phyloP scores from a whole-genome alignment of 2,797 vertebrate species.

The Rhadinocentrus ornatus region DNA sequence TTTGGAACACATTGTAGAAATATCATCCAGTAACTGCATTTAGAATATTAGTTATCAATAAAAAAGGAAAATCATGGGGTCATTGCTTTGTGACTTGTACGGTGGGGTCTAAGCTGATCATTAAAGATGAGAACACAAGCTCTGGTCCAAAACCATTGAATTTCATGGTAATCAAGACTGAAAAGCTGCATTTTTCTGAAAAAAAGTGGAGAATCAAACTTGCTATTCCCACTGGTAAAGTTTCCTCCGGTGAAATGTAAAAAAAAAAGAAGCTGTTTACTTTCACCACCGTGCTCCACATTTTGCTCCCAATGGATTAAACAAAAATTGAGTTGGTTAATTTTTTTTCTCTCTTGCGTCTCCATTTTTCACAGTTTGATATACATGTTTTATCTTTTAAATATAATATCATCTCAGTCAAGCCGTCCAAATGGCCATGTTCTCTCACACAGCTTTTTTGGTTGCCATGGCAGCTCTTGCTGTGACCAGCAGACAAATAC shows the following conservation, averaged over 20 bases:
- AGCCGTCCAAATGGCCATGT: conserved; percentile 5
- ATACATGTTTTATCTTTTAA: conserved; percentile 36
- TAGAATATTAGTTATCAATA: background rate
- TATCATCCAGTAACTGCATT: too few species aligned
- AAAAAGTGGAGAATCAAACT: conserved; percentile 23
- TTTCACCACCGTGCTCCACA: conserved; percentile 24
- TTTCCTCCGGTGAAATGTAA: conserved; percentile 39
- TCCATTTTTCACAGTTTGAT: conserved; percentile 20
- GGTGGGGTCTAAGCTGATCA: too few species aligned
- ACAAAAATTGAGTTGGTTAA: conserved; percentile 26
- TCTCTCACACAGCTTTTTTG: conserved; percentile 27
- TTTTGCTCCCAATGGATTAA: conserved; percentile 29
- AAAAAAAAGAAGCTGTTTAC: conserved; percentile 41
- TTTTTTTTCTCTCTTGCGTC: conserved; percentile 29
- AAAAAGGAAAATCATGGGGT: background rate
- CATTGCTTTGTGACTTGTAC: too few species aligned
- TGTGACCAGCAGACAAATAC: conserved; percentile 42
- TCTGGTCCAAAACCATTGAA: conserved; percentile 22
- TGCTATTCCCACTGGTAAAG: conserved; percentile 27
- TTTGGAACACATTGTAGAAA: too few species aligned
- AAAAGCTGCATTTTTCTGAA: conserved; percentile 34
- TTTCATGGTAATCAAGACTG: conserved; percentile 28
- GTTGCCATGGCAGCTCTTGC: conserved; percentile 46
- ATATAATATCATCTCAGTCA: conserved; percentile 18
- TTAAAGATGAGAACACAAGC: too few species aligned